A percentile compares a stretch with the other conserved stretches of the same genome.
Conservation (phyloP, 2,888 invertebrate species). For the Chrysolina americana region DNA sequence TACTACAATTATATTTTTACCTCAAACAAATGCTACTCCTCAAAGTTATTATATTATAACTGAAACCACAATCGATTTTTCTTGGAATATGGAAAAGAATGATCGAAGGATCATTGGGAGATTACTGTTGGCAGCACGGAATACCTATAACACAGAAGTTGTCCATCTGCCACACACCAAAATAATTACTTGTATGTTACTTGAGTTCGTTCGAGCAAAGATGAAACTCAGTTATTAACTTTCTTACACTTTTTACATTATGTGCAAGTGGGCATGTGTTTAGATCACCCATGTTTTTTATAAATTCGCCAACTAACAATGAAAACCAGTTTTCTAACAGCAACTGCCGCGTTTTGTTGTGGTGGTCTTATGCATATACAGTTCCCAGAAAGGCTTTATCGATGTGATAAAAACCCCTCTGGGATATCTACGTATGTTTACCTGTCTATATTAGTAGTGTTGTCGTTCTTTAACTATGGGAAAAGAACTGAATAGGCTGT, state of each 20-base stretch:
- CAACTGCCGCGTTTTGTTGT: slow-evolving; percentile 17
- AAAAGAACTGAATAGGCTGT: slow-evolving; percentile 5
- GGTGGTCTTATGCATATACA: slow-evolving; percentile 33
- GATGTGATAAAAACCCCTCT: slow-evolving; percentile 19
- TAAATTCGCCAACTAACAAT: not conserved
- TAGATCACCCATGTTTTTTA: not conserved
- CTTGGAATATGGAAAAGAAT: too few species aligned
- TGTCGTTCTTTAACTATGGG: not conserved
- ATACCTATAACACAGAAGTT: too few species aligned
- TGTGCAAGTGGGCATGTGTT: not conserved
- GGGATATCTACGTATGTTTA: slow-evolving; percentile 6
- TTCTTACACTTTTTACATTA: not conserved
- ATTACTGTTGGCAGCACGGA: too few species aligned
- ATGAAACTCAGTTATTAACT: too few species aligned
- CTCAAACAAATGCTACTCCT: too few species aligned
- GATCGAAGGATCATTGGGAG: too few species aligned
- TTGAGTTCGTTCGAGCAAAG: too few species aligned
- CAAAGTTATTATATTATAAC: too few species aligned
- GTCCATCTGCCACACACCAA: too few species aligned
- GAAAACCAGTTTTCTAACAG: slow-evolving; percentile 4
- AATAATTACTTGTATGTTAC: too few species aligned
- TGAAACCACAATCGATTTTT: too few species aligned
- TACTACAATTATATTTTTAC: too few species aligned
- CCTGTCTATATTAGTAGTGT: not conserved
- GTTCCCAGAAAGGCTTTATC: slow-evolving; percentile 1